These are phyloP conservation scores for Silurus meridionalis DNA, from an alignment of 2,113 vertebrate species.

Conservation along the genomic window DNA sequence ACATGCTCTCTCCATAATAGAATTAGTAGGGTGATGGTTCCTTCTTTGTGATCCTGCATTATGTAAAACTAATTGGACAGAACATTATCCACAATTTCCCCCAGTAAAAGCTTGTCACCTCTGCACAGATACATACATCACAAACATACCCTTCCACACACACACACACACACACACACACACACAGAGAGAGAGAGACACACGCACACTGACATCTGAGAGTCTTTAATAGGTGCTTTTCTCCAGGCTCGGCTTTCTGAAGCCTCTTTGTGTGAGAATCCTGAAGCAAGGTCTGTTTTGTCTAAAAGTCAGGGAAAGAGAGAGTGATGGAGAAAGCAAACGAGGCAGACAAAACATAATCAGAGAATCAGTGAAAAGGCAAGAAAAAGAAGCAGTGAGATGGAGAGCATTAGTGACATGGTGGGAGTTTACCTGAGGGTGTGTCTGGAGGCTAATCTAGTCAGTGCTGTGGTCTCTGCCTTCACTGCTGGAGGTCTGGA, in stretches of 20 bases:
- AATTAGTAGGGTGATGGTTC: slow-evolving; percentile 70
- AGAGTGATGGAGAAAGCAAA: slow-evolving; percentile 8
- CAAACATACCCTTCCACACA: slow-evolving; percentile 67
- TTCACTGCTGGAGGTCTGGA: slow-evolving; percentile 46
- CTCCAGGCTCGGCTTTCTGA: slow-evolving; percentile 67
- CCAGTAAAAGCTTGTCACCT: slow-evolving; percentile 69
- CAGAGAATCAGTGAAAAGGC: slow-evolving; percentile 12
- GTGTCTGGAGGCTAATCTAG: slow-evolving; percentile 39
- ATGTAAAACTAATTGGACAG: slow-evolving; percentile 71
- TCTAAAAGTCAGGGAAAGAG: slow-evolving; percentile 65
- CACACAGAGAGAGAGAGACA: slow-evolving; percentile 48
- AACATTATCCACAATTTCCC: slow-evolving; percentile 75
- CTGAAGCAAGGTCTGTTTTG: slow-evolving; percentile 75
- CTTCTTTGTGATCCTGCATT: slow-evolving; percentile 73
- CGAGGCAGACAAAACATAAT: slow-evolving; percentile 32
- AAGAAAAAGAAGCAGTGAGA: slow-evolving; percentile 42
- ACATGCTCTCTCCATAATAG: slow-evolving; percentile 59
- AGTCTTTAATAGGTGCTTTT: slow-evolving; percentile 75
- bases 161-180: slow-evolving; percentile 62
- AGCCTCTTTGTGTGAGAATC: slow-evolving; percentile 70
- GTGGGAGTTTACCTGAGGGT: slow-evolving; percentile 33
- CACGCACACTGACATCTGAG: slow-evolving; percentile 68
- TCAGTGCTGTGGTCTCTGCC: slow-evolving; percentile 27
- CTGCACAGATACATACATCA: slow-evolving; percentile 67
- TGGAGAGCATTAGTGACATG: slow-evolving; percentile 48